Percentiles rank a stretch among this genome's conserved stretches.
phyloP scores from a whole-genome alignment of 1,140 invertebrate species.

The Asbolus verrucosus region DNA sequence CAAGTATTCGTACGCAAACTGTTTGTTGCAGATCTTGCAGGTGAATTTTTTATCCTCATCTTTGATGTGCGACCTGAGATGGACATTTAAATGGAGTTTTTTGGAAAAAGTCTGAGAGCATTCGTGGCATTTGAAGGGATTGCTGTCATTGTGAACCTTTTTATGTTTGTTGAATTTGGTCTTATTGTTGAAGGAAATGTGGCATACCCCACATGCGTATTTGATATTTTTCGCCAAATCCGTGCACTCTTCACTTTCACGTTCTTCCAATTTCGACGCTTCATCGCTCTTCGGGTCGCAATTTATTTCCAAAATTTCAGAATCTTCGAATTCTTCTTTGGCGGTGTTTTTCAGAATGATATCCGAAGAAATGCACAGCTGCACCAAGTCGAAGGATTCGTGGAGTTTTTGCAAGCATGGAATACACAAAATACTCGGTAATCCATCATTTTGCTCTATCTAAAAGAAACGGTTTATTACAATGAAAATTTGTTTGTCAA shows the following conservation, averaged over 20 bases:
- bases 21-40: slow-evolving; percentile 68
- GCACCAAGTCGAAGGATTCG: slow-evolving; percentile 45
- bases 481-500: slow-evolving; percentile 4
- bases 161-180: slow-evolving; percentile 48
- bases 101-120: slow-evolving; percentile 52
- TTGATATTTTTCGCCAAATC: neutral
- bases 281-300: slow-evolving; percentile 40
- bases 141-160: slow-evolving; percentile 51
- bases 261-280: slow-evolving; percentile 4
- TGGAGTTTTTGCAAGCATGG: slow-evolving; percentile 49
- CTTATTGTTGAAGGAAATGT: slow-evolving; percentile 52
- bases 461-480: slow-evolving; percentile 38
- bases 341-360: slow-evolving; percentile 46
- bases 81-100: slow-evolving; percentile 53
- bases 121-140: slow-evolving; percentile 50
- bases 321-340: slow-evolving; percentile 47
- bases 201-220: slow-evolving; percentile 50
- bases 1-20: slow-evolving; percentile 60
- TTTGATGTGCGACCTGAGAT: slow-evolving; percentile 54
- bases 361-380: slow-evolving; percentile 52
- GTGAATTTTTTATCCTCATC: slow-evolving; percentile 65
- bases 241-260: slow-evolving; percentile 15
- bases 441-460: slow-evolving; percentile 51
- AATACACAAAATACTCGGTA: slow-evolving; percentile 51
- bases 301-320: slow-evolving; percentile 45